phyloP scores from a whole-genome alignment of 2,888 invertebrate species.

The Ophion slaviceki region DNA sequence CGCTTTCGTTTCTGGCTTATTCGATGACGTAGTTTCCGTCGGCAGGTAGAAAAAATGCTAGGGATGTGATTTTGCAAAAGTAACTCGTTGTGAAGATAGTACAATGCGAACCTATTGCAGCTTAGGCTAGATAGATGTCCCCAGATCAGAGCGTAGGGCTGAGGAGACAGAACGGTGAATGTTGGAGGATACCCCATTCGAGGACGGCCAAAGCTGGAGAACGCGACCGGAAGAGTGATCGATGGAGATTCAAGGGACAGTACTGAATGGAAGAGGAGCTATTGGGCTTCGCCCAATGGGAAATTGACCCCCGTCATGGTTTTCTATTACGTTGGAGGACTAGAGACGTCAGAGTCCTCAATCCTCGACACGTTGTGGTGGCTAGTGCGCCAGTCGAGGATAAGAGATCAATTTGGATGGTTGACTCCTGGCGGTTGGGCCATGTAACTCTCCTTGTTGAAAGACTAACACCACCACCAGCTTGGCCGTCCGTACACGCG shows the following conservation, averaged over 20 bases:
- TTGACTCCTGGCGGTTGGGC: constrained; percentile 48
- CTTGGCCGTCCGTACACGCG: constrained; percentile 42
- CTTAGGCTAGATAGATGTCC: constrained; percentile 1
- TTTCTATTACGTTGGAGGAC: constrained; percentile 74
- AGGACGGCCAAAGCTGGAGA: constrained; percentile 48
- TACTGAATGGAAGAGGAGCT: constrained; percentile 29
- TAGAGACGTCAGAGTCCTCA: constrained; percentile 54
- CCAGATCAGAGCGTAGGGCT: constrained; percentile 14
- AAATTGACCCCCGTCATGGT: constrained; percentile 79
- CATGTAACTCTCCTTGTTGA: constrained; percentile 29
- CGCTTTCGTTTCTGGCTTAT: not conserved
- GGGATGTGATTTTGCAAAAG: constrained; percentile 15
- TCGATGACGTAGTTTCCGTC: not conserved
- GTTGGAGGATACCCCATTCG: constrained; percentile 40
- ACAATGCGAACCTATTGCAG: constrained; percentile 1
- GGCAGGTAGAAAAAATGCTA: not conserved
- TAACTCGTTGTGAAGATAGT: constrained; percentile 5
- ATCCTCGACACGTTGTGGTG: constrained; percentile 60
- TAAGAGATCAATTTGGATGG: constrained; percentile 67
- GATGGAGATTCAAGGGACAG: constrained; percentile 58
- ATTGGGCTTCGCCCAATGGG: constrained; percentile 61
- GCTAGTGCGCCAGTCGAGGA: constrained; percentile 55
- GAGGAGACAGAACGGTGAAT: constrained; percentile 30
- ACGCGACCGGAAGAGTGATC: constrained; percentile 55
- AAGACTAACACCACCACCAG: constrained; percentile 7